phyloP scores from a whole-genome alignment of 2,888 invertebrate genomes.

The Gymnoscelis rufifasciata region DNA sequence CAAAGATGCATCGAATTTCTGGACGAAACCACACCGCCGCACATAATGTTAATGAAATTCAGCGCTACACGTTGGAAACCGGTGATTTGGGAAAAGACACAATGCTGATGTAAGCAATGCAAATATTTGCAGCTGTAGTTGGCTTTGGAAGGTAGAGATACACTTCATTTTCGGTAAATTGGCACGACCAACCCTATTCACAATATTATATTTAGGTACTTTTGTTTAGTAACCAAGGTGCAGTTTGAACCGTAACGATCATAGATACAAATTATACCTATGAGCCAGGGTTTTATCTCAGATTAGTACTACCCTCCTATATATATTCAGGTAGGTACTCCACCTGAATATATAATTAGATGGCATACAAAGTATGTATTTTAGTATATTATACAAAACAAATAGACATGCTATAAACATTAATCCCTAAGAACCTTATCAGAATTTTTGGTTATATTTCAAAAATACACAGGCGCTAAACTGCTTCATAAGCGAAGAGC shows the following conservation, averaged over 20 bases:
- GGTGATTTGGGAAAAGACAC: constrained; percentile 15
- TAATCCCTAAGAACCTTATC: too few relatives aligned
- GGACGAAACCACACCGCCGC: constrained; percentile 71
- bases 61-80: constrained; percentile 36
- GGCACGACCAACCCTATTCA: too few relatives aligned
- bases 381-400: too few relatives aligned
- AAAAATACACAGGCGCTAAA: constrained; percentile 10
- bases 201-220: not conserved
- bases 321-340: too few relatives aligned
- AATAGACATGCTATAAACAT: too few relatives aligned
- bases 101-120: constrained; percentile 12
- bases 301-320: too few relatives aligned
- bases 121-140: constrained; percentile 9
- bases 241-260: too few relatives aligned
- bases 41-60: constrained; percentile 70
- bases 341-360: too few relatives aligned
- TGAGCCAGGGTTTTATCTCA: too few relatives aligned
- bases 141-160: not conserved
- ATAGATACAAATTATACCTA: too few relatives aligned
- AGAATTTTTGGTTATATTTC: not conserved
- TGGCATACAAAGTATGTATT: too few relatives aligned
- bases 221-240: too few relatives aligned
- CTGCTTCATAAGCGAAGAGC: constrained; percentile 24
- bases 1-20: constrained; percentile 73
- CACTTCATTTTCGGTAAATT: not conserved